Conservation (phyloP, 2,113 vertebrate species). For the Limanda limanda region DNA sequence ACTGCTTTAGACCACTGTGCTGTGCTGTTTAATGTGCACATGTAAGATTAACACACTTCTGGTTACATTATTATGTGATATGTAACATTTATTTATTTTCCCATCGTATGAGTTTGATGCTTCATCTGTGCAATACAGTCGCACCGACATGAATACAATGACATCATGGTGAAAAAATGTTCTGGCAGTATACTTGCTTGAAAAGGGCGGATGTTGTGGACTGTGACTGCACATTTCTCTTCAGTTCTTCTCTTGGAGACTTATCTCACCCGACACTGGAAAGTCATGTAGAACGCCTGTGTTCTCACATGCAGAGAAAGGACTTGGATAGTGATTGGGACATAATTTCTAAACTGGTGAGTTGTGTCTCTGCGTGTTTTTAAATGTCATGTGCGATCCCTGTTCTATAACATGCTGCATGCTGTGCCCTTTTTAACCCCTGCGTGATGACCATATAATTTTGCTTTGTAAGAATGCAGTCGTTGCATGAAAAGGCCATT, state of each 20-base stretch:
- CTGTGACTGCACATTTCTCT: conserved; percentile 46
- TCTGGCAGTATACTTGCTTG: conserved; percentile 58
- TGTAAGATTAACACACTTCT: neutral
- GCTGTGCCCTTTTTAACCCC: conserved; percentile 4
- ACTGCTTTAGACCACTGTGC: neutral
- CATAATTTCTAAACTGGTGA: conserved; percentile 61
- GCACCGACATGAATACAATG: conserved; percentile 58
- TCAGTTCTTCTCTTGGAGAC: conserved; percentile 39
- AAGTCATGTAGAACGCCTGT: conserved; percentile 40
- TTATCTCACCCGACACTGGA: conserved; percentile 16
- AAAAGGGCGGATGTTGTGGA: conserved; percentile 73
- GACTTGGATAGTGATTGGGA: neutral
- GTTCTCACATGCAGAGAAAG: conserved; percentile 21
- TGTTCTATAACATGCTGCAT: conserved; percentile 6
- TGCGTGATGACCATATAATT: neutral
- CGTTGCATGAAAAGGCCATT: neutral
- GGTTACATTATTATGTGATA: neutral
- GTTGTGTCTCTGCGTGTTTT: conserved; percentile 34
- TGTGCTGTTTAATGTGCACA: neutral
- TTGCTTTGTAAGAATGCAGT: neutral
- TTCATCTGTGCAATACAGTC: conserved; percentile 29
- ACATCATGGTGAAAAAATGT: conserved; percentile 81
- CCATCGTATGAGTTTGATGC: neutral
- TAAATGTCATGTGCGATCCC: neutral
- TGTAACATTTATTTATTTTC: neutral